Conservation (phyloP, 2,113 vertebrate species). For the Trichechus manatus region DNA sequence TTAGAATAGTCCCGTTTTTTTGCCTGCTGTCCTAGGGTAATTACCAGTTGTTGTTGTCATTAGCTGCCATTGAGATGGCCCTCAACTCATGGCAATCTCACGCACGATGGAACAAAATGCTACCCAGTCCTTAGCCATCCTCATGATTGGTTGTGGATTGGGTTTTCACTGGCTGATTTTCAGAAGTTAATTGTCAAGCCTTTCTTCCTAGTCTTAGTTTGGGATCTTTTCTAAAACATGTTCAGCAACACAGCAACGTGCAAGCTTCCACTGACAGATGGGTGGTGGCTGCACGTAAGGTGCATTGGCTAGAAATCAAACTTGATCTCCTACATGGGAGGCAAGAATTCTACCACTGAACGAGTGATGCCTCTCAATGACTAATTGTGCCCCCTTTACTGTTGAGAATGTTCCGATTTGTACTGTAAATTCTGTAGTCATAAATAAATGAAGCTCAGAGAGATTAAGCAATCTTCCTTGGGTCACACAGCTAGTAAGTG, state of each 20-base stretch:
- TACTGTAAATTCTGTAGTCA: neutral
- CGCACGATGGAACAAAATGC: neutral
- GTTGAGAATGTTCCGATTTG: neutral
- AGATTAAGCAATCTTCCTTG: neutral
- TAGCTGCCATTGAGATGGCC: neutral
- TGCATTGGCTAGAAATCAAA: neutral
- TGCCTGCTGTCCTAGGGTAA: neutral
- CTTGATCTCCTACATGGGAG: neutral
- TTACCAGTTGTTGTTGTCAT: neutral
- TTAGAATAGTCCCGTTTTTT: neutral
- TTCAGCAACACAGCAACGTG: neutral
- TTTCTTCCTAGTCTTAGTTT: neutral
- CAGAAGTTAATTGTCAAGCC: neutral
- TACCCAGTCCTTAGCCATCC: neutral
- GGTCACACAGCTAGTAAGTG: neutral
- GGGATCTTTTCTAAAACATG: neutral
- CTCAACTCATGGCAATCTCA: neutral
- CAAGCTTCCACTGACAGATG: neutral
- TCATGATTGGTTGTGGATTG: neutral
- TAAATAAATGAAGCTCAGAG: constrained; percentile 9
- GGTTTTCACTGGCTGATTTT: neutral
- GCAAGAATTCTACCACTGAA: neutral
- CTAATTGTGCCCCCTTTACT: neutral
- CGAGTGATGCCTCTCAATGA: neutral
- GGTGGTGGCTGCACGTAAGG: neutral